These are phyloP conservation scores for Silurus glanis DNA, from an alignment of 2,113 vertebrate species.

Conservation along the genomic window DNA sequence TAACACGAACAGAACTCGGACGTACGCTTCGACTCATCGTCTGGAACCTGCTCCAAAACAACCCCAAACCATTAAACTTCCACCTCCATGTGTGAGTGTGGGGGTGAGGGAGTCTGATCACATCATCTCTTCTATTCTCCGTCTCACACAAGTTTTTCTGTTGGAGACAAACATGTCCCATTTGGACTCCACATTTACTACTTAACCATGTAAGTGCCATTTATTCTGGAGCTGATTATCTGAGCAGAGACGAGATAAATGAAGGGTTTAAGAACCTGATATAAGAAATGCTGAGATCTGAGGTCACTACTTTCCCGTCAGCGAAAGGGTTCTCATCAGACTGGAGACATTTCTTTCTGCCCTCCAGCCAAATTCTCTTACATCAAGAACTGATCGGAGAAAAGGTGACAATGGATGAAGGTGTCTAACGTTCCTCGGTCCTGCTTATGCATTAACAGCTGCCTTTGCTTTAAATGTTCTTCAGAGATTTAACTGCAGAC, in stretches of 20 bases:
- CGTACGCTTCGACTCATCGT: too few species aligned
- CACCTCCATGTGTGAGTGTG: too few species aligned
- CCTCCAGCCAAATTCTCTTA: not conserved
- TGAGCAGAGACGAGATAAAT: not conserved
- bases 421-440: conserved; percentile 14
- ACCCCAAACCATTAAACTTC: too few species aligned
- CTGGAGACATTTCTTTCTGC: not conserved
- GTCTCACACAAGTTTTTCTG: too few species aligned
- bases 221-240: not conserved
- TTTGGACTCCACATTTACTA: not conserved
- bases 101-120: too few species aligned
- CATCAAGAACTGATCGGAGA: not conserved
- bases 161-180: too few species aligned
- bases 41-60: too few species aligned
- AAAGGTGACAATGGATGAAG: not conserved
- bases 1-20: too few species aligned
- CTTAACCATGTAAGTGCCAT: not conserved
- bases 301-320: not conserved
- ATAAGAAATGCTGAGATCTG: not conserved
- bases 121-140: too few species aligned
- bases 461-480: not conserved
- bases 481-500: not conserved
- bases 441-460: conserved; percentile 35
- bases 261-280: not conserved
- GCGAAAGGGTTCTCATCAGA: not conserved